A percentile compares a stretch with the other conserved stretches of the same genome.
These are phyloP conservation scores for Reinhardtius hippoglossoides DNA, from an alignment of 2,113 vertebrate species.

Conservation along the genomic window DNA sequence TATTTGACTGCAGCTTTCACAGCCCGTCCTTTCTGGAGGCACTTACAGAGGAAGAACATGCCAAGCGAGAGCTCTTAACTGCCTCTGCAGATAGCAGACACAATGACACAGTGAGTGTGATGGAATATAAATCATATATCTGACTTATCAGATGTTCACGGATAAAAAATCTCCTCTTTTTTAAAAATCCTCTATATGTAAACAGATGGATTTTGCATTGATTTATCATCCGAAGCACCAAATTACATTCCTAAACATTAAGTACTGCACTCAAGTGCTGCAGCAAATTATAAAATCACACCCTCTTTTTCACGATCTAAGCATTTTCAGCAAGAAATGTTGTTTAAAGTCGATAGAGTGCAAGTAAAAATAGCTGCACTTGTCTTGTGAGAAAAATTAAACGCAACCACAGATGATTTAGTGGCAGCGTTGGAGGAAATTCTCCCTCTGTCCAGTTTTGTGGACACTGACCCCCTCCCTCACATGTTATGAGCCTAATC, in stretches of 20 bases:
- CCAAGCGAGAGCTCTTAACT: slow-evolving; percentile 70
- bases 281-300: background rate
- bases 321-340: background rate
- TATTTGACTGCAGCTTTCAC: slow-evolving; percentile 82
- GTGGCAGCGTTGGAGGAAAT: slow-evolving; percentile 22
- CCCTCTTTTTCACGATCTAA: background rate
- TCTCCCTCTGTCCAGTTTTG: slow-evolving; percentile 13
- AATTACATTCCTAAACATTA: background rate
- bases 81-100: slow-evolving; percentile 57
- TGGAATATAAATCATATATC: slow-evolving; percentile 47
- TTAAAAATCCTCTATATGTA: background rate
- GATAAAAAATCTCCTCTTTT: background rate
- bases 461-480: slow-evolving; percentile 17
- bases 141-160: slow-evolving; percentile 8
- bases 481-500: slow-evolving; percentile 59
- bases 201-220: background rate
- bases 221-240: background rate
- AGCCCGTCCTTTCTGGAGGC: slow-evolving; percentile 74
- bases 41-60: slow-evolving; percentile 75
- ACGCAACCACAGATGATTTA: background rate
- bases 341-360: background rate
- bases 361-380: background rate
- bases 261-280: background rate
- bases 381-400: background rate
- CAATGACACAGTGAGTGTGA: slow-evolving; percentile 48